Evolutionary conservation across 2,888 invertebrate genomes (phyloP).

Genomic region (Oxytorus armatus): DNA sequence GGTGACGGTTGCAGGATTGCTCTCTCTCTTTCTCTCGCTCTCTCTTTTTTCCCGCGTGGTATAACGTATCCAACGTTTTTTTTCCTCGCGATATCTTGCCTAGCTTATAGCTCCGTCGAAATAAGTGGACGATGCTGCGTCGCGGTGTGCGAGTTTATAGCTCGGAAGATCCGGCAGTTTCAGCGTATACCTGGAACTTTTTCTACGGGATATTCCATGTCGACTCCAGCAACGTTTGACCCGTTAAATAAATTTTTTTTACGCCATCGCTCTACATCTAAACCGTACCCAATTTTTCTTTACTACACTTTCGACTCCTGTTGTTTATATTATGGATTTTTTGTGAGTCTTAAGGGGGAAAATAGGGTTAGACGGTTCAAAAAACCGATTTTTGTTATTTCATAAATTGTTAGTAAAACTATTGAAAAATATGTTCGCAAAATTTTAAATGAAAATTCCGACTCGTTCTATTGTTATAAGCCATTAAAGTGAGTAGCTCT

Average conservation of each 20-base stretch:
- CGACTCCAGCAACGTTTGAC: background rate
- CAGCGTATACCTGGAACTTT: constrained; percentile 6
- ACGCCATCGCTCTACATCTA: background rate
- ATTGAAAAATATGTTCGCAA: too few relatives aligned
- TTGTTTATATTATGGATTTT: background rate
- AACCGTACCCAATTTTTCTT: background rate
- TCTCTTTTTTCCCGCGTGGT: constrained; percentile 16
- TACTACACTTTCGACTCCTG: too few relatives aligned
- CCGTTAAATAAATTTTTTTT: background rate
- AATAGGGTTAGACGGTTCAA: too few relatives aligned
- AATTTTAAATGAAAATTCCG: too few relatives aligned
- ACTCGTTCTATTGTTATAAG: too few relatives aligned
- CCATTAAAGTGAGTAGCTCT: too few relatives aligned
- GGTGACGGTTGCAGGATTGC: constrained; percentile 59
- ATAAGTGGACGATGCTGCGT: constrained; percentile 66
- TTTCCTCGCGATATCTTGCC: constrained; percentile 60
- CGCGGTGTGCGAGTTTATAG: constrained; percentile 34
- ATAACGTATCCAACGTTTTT: constrained; percentile 66
- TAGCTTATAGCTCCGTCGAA: constrained; percentile 44
- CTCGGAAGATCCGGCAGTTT: constrained; percentile 9
- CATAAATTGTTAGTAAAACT: too few relatives aligned
- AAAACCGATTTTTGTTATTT: too few relatives aligned
- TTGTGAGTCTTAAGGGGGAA: too few relatives aligned
- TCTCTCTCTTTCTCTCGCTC: constrained; percentile 10
- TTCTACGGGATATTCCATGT: constrained; percentile 10